A percentile compares a stretch with the other conserved stretches of the same genome.
Evolutionary conservation across 2,888 invertebrate genomes (phyloP).

Genomic region (Venusia cambrica): DNA sequence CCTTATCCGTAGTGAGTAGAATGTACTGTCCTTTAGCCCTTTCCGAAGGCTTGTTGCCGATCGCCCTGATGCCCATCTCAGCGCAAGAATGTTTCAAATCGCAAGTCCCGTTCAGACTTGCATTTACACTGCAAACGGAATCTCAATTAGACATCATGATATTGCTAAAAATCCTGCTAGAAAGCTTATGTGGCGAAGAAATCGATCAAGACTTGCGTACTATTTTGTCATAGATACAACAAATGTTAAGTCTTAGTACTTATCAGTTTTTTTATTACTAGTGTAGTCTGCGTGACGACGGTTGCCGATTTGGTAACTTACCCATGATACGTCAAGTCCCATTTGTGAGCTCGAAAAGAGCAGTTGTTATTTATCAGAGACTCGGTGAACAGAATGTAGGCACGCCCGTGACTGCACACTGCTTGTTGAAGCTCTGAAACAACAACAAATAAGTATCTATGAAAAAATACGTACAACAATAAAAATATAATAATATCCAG

Average conservation of each 20-base stretch:
- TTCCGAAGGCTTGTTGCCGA: slow-evolving; percentile 43
- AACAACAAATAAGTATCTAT: neutral
- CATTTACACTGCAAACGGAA: slow-evolving; percentile 52
- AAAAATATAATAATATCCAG: too few species aligned
- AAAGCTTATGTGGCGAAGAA: too few species aligned
- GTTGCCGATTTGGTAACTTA: too few species aligned
- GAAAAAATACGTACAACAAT: too few species aligned
- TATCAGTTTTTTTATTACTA: too few species aligned
- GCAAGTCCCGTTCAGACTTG: slow-evolving; percentile 58
- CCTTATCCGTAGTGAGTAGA: slow-evolving; percentile 69
- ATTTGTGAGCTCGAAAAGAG: slow-evolving; percentile 74
- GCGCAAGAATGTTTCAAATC: slow-evolving; percentile 57
- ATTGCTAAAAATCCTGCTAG: too few species aligned
- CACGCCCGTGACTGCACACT: slow-evolving; percentile 83
- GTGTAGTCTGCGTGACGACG: too few species aligned
- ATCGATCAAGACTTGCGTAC: too few species aligned
- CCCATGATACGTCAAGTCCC: slow-evolving; percentile 77
- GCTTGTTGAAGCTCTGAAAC: slow-evolving; percentile 70
- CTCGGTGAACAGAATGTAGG: slow-evolving; percentile 81
- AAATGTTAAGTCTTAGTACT: too few species aligned
- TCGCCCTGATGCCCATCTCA: slow-evolving; percentile 79
- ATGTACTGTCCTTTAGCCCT: slow-evolving; percentile 73
- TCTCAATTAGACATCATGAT: too few species aligned
- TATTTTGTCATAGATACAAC: too few species aligned
- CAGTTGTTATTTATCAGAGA: slow-evolving; percentile 76